These are phyloP conservation scores for Colaptes auratus DNA, from an alignment of 2,113 vertebrate genomes.

Conservation along the genomic window DNA sequence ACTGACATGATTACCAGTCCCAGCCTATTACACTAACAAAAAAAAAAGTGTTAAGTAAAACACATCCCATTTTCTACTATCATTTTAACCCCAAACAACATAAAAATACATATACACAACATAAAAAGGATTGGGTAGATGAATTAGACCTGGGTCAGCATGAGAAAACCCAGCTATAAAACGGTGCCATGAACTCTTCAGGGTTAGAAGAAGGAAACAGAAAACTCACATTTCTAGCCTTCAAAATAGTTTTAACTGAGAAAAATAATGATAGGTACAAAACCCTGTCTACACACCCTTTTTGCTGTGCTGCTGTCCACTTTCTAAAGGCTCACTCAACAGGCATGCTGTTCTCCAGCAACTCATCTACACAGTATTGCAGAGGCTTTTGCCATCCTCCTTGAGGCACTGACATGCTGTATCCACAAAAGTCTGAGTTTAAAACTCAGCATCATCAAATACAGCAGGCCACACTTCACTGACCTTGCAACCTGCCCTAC, in stretches of 20 bases:
- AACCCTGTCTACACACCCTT: neutral
- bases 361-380: neutral
- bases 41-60: neutral
- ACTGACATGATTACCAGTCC: neutral
- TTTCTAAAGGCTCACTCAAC: neutral
- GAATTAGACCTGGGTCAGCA: neutral
- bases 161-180: neutral
- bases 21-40: neutral
- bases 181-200: neutral
- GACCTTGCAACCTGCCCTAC: neutral
- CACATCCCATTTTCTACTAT: neutral
- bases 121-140: neutral
- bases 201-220: neutral
- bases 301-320: neutral
- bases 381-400: neutral
- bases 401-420: neutral
- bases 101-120: neutral
- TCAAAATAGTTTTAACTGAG: neutral
- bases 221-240: neutral
- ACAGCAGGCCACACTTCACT: neutral
- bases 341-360: neutral
- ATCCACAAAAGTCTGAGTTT: neutral
- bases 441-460: neutral
- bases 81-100: neutral
- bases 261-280: neutral